These are phyloP conservation scores for Leucoraja erinaceus DNA, from an alignment of 2,113 vertebrate genomes.

Conservation along the genomic window DNA sequence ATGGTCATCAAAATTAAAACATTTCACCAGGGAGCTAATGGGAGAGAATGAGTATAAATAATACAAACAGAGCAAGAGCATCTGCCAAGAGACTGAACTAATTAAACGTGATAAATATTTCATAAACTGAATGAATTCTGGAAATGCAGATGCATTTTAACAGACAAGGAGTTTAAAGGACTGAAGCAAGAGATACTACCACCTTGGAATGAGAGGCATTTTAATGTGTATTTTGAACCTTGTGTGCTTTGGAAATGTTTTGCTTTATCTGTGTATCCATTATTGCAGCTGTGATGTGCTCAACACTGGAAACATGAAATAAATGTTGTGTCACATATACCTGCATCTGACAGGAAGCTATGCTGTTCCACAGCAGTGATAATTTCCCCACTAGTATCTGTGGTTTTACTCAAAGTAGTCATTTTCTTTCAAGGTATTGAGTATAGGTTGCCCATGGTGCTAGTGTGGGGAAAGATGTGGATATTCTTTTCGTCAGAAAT, in stretches of 20 bases:
- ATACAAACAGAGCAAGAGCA: not conserved
- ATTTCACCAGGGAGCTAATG: not conserved
- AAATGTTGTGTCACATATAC: not conserved
- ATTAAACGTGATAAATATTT: slow-evolving; percentile 36
- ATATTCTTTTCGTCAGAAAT: too few species aligned
- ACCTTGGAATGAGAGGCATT: not conserved
- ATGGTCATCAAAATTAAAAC: slow-evolving; percentile 25
- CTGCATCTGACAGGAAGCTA: not conserved
- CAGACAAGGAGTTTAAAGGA: not conserved
- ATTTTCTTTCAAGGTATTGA: too few species aligned
- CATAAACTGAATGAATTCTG: not conserved
- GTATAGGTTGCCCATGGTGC: too few species aligned
- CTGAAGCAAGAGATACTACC: not conserved
- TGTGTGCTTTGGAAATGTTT: not conserved
- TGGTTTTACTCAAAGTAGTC: too few species aligned
- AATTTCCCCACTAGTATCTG: not conserved
- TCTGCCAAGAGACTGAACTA: slow-evolving; percentile 34
- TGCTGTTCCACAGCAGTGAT: not conserved
- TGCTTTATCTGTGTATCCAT: not conserved
- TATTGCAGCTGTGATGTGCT: not conserved
- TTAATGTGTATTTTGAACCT: not conserved
- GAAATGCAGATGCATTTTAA: not conserved
- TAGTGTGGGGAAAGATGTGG: too few species aligned
- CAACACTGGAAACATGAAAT: not conserved
- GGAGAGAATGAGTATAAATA: slow-evolving; percentile 31